A percentile compares a stretch with the other conserved stretches of the same genome.
These are phyloP conservation scores for Cryptoblepharus egeriae DNA, from an alignment of 2,797 vertebrate genomes.

Conservation along the genomic window DNA sequence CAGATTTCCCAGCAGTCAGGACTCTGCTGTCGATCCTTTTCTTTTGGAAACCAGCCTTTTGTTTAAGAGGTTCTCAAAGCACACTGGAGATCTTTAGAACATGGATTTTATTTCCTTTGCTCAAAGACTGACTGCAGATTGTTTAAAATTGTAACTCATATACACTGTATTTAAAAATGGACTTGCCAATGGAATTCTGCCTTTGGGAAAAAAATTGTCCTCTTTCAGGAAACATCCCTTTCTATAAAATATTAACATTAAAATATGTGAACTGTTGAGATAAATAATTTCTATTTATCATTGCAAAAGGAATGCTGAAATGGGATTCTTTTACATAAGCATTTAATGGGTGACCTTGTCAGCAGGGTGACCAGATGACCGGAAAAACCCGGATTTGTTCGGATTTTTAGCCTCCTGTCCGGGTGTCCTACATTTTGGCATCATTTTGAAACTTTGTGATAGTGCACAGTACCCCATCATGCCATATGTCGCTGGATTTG, in stretches of 20 bases:
- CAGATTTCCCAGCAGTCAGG: constrained; percentile 52
- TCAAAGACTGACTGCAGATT: neutral
- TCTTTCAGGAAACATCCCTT: neutral
- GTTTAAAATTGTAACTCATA: neutral
- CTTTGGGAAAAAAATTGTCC: neutral
- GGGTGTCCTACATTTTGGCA: too few species aligned
- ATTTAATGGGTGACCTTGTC: neutral
- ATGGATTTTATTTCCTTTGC: neutral
- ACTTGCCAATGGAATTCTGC: neutral
- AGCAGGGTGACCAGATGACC: too few species aligned
- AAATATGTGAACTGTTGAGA: neutral
- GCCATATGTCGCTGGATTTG: too few species aligned
- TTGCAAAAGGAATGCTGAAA: neutral
- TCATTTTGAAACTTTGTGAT: too few species aligned
- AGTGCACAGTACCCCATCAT: too few species aligned
- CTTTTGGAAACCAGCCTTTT: constrained; percentile 18
- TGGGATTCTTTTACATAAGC: neutral
- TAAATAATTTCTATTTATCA: neutral
- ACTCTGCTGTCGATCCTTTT: constrained; percentile 23
- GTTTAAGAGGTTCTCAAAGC: neutral
- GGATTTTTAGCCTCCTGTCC: too few species aligned
- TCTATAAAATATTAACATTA: neutral
- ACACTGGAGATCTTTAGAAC: neutral
- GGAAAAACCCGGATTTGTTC: too few species aligned
- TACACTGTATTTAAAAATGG: neutral